These are phyloP conservation scores for Aegithalos caudatus DNA, from an alignment of 2,113 vertebrate species.

Conservation along the genomic window DNA sequence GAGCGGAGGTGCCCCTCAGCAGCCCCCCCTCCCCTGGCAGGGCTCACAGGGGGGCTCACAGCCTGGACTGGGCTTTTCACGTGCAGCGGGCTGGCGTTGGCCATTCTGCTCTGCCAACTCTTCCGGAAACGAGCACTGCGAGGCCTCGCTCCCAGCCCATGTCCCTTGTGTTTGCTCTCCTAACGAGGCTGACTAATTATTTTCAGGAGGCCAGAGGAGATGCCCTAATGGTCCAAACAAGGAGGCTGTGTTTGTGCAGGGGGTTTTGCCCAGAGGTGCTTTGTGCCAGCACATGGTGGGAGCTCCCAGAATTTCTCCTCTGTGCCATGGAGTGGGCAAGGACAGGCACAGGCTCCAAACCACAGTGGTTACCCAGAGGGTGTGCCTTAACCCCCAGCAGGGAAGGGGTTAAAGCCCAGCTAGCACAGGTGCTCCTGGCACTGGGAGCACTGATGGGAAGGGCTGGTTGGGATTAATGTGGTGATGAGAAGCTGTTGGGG, in stretches of 20 bases:
- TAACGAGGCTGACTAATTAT: conserved; percentile 45
- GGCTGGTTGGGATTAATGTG: not conserved
- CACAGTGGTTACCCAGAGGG: rapidly evolving
- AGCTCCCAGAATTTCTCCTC: not conserved
- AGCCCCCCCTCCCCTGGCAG: not conserved
- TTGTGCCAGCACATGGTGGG: not conserved
- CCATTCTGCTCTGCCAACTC: not conserved
- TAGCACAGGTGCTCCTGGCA: not conserved
- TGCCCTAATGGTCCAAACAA: not conserved
- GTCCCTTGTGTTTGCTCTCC: not conserved
- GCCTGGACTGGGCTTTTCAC: not conserved
- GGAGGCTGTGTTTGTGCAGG: conserved; percentile 7
- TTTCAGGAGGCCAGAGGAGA: not conserved
- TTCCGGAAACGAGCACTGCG: rapidly evolving
- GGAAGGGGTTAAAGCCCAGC: not conserved
- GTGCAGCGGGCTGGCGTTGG: rapidly evolving
- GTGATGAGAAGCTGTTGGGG: not conserved
- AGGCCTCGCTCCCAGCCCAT: not conserved
- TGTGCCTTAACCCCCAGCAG: not conserved
- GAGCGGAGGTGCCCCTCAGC: not conserved
- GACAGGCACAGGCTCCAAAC: not conserved
- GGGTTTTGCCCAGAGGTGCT: not conserved
- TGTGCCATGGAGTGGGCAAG: not conserved
- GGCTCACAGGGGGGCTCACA: not conserved
- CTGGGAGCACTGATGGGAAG: not conserved